Conservation (phyloP, 2,888 invertebrate species). For the Endotricha flammealis region DNA sequence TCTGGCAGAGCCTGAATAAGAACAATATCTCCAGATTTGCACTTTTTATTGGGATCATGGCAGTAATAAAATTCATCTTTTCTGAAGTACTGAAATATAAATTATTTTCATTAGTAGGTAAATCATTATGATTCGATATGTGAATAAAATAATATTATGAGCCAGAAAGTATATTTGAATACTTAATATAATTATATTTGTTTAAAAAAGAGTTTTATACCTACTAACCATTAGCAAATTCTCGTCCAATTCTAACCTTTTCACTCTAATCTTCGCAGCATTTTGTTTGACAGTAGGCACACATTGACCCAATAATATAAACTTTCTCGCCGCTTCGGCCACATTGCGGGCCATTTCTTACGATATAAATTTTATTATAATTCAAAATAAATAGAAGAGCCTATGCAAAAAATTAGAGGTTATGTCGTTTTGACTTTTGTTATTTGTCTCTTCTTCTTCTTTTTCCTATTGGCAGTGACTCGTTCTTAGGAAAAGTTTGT, state of each 20-base stretch:
- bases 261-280: constrained; percentile 87
- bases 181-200: constrained; percentile 6
- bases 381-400: no score
- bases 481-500: no score
- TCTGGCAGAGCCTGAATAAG: constrained; percentile 85
- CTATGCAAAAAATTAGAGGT: no score
- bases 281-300: constrained; percentile 87
- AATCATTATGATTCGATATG: no score
- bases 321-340: constrained; percentile 65
- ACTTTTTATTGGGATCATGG: constrained; percentile 85
- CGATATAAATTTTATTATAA: neutral
- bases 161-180: no score
- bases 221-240: constrained; percentile 86
- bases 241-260: constrained; percentile 84
- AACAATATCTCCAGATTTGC: constrained; percentile 90
- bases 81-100: constrained; percentile 91
- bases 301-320: constrained; percentile 86
- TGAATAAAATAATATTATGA: no score
- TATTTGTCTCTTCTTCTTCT: no score
- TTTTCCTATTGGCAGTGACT: no score
- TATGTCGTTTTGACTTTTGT: no score
- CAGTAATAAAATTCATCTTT: constrained; percentile 86
- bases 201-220: no score
- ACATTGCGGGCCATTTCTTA: constrained; percentile 53
- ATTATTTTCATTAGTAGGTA: no score